Base-by-base conservation (phyloP, 2,888 invertebrate species). In the Drosophila aldrichi region DNA sequence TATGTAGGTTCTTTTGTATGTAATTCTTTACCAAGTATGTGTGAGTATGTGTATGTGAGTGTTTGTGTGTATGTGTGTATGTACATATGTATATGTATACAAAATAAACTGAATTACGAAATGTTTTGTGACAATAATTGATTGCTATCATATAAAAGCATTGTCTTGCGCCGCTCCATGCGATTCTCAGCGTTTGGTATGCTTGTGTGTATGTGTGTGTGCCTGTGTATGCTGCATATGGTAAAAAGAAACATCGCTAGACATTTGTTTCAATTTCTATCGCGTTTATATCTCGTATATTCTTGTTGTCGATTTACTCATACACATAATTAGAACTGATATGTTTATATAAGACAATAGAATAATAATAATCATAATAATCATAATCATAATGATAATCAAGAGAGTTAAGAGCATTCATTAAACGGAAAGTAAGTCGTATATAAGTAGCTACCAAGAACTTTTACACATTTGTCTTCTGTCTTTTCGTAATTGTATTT, bases 261-360 rank as follows among this genome's bases (percentile, higher is more conserved):
- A 70, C 67, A 74, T 70, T 78, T 61, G 68, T 67, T 68, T 70
- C 66, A 56, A 63, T 70, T 83, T 80, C 49, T 69, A 43, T 64
- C 75, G 62, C 44, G 38, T 79, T 61, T 51, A 70, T 74, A 29
- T 54, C 65, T 76, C 67, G 71, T 73, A 55, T 77, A 34, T 58
- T 38, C 67, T 64, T 68, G 52, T 71, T 77, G 68, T 69, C 66
- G 67, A 68, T 52, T 66, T 81, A 75, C 75, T 74, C 81, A 79
- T 87, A 84, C 76, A 70, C 75, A 83, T 88, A 89, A 88, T 75
- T 77, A 87, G 89, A 88, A 88, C 88, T 89, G 90, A 89, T 89
- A 86, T 89, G 89, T 89, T 83, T 76, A 14, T 84, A 84, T 77
- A 90, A 89, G 89, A 90, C 82, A 89, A 88, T 84, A 74, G 66